A percentile compares a stretch with the other conserved stretches of the same genome.
Conservation (phyloP, 2,888 invertebrate genomes). For the Eristalis tenax region DNA sequence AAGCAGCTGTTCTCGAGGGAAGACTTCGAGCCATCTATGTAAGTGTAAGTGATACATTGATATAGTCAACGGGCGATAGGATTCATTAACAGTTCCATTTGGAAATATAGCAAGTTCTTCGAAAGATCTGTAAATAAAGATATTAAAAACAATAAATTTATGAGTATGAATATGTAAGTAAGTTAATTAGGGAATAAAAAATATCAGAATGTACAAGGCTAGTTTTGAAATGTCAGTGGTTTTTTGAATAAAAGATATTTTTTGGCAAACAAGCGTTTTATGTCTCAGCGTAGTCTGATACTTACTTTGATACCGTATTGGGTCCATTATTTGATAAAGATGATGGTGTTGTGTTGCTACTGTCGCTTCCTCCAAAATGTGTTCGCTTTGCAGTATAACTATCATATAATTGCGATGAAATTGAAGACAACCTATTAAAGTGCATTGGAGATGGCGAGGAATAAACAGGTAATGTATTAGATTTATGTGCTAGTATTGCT, state of each 20-base stretch:
- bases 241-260: too few relatives aligned
- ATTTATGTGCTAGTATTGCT: conserved; percentile 35
- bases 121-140: conserved; percentile 83
- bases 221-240: background rate
- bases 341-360: conserved; percentile 46
- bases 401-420: conserved; percentile 76
- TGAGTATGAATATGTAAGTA: too few relatives aligned
- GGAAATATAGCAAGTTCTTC: conserved; percentile 91
- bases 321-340: conserved; percentile 40
- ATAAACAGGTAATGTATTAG: conserved; percentile 37
- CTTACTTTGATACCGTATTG: conserved; percentile 57
- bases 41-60: conserved; percentile 96
- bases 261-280: background rate
- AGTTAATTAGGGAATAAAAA: background rate
- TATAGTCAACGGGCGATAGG: conserved; percentile 91
- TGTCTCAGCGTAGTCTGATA: background rate
- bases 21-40: conserved; percentile 95
- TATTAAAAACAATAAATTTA: background rate
- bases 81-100: conserved; percentile 91
- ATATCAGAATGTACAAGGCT: background rate
- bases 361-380: conserved; percentile 44
- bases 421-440: conserved; percentile 76
- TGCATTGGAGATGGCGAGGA: conserved; percentile 74
- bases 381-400: conserved; percentile 76
- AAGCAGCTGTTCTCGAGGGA: conserved; percentile 94